These are phyloP conservation scores for Dendrolimus pini DNA, from an alignment of 2,888 invertebrate species.

Conservation along the genomic window DNA sequence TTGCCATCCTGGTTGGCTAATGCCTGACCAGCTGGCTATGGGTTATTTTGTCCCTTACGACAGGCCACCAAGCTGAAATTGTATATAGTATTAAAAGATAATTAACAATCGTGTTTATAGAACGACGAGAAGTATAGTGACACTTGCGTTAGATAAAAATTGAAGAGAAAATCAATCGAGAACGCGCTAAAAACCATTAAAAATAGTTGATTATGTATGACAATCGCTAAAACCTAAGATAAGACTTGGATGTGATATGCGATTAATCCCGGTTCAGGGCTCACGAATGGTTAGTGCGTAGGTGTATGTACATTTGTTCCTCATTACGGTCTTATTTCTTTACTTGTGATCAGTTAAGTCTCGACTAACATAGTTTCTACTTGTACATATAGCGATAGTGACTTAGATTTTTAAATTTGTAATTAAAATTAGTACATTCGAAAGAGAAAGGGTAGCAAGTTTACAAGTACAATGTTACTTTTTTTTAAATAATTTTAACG, in stretches of 20 bases:
- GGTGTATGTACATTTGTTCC: constrained; percentile 68
- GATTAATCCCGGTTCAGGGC: constrained; percentile 36
- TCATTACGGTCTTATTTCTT: constrained; percentile 59
- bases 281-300: constrained; percentile 57
- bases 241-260: constrained; percentile 57
- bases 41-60: too few species aligned
- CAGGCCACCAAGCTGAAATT: too few species aligned
- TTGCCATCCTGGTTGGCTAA: too few species aligned
- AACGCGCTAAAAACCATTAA: too few species aligned
- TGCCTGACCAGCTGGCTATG: too few species aligned
- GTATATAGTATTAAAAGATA: too few species aligned
- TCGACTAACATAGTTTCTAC: constrained; percentile 62
- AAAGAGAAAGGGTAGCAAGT: constrained; percentile 60
- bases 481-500: constrained; percentile 56
- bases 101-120: too few species aligned
- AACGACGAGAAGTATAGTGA: too few species aligned
- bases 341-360: constrained; percentile 68
- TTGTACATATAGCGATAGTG: constrained; percentile 53
- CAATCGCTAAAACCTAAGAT: too few species aligned
- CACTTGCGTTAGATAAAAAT: too few species aligned
- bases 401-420: constrained; percentile 36
- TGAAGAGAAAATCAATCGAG: too few species aligned
- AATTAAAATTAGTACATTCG: constrained; percentile 58
- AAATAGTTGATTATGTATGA: too few species aligned
- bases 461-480: constrained; percentile 74